phyloP scores from a whole-genome alignment of 2,888 invertebrate genomes.

The Rhorus exstirpatorius region DNA sequence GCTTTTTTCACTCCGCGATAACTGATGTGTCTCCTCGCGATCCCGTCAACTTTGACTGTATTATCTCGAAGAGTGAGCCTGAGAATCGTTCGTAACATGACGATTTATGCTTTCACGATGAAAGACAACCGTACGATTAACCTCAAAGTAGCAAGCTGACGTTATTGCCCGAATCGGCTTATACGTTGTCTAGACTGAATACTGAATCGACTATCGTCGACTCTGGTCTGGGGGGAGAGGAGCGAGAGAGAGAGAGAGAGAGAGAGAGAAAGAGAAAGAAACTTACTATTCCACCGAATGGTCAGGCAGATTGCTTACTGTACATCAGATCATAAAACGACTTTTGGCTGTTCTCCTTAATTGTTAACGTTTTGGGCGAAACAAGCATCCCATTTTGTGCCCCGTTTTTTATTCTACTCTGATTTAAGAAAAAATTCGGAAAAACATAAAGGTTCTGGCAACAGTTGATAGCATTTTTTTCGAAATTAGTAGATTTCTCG shows the following conservation, averaged over 20 bases:
- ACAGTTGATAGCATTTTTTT: too few relatives aligned
- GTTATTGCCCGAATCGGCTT: neutral
- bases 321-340: neutral
- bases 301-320: slow-evolving; percentile 3
- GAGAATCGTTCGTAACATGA: slow-evolving; percentile 44
- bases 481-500: too few relatives aligned
- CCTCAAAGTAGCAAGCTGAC: neutral
- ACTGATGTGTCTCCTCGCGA: slow-evolving; percentile 45
- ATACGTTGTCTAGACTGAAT: slow-evolving; percentile 24
- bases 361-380: too few relatives aligned
- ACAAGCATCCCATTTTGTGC: too few relatives aligned
- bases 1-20: neutral
- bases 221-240: too few relatives aligned
- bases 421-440: too few relatives aligned
- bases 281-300: neutral
- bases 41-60: neutral
- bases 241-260: too few relatives aligned
- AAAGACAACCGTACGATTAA: neutral
- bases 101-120: slow-evolving; percentile 8
- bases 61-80: neutral
- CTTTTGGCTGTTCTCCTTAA: too few relatives aligned
- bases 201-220: too few relatives aligned
- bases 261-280: too few relatives aligned
- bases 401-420: too few relatives aligned
- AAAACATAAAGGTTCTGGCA: too few relatives aligned